Evolutionary conservation across 2,888 invertebrate genomes (phyloP).

Genomic region (Pseudococcus longispinus): DNA sequence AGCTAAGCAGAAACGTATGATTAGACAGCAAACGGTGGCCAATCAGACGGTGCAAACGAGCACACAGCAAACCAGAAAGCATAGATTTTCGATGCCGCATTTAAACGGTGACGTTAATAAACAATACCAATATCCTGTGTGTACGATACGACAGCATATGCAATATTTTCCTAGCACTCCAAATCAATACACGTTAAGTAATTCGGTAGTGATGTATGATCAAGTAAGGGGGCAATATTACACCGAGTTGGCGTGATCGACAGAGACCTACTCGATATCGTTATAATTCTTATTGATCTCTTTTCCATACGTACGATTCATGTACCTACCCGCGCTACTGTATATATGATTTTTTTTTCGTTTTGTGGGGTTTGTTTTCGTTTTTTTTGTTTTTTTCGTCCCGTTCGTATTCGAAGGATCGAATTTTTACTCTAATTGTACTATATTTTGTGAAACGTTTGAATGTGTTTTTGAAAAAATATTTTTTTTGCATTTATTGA

Average conservation of each 20-base stretch:
- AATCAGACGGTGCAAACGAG: slow-evolving; percentile 41
- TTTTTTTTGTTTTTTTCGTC: not conserved
- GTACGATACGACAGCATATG: slow-evolving; percentile 23
- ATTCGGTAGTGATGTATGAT: slow-evolving; percentile 54
- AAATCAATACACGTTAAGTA: slow-evolving; percentile 42
- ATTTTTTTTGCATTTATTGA: slow-evolving; percentile 37
- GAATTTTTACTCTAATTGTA: slow-evolving; percentile 24
- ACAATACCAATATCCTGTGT: slow-evolving; percentile 37
- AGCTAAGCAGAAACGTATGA: slow-evolving; percentile 38
- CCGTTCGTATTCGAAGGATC: not conserved
- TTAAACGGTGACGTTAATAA: slow-evolving; percentile 51
- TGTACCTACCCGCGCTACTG: not conserved
- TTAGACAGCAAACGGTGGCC: not conserved
- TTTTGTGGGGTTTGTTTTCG: not conserved
- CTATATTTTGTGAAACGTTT: not conserved
- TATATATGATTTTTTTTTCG: not conserved
- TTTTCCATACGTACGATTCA: not conserved
- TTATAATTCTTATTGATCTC: not conserved
- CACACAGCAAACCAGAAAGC: not conserved
- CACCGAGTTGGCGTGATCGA: slow-evolving; percentile 47
- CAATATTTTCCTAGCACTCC: slow-evolving; percentile 32
- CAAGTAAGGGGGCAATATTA: slow-evolving; percentile 42
- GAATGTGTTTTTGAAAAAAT: not conserved
- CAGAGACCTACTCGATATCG: not conserved
- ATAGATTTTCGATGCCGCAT: slow-evolving; percentile 50